Evolutionary conservation across 2,888 invertebrate species (phyloP).

Genomic region (Elysia crispata): DNA sequence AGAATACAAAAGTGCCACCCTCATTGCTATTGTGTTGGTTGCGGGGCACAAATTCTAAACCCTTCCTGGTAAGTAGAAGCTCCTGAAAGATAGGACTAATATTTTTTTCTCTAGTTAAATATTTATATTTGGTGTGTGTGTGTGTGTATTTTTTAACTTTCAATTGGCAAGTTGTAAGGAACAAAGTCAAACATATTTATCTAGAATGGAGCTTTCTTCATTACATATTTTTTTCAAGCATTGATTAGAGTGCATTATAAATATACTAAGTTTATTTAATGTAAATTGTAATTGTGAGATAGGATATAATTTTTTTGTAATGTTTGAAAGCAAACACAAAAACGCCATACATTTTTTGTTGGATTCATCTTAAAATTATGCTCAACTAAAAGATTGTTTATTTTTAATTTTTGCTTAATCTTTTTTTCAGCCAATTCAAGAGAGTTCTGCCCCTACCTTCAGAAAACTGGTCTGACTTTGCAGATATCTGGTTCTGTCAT

Average conservation of each 20-base stretch:
- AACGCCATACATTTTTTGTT: neutral
- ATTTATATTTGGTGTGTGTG: no score
- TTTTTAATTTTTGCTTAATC: constrained; percentile 18
- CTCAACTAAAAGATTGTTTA: no score
- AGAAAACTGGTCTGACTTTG: constrained; percentile 70
- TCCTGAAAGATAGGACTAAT: neutral
- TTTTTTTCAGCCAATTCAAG: constrained; percentile 60
- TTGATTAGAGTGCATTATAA: neutral
- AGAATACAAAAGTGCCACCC: constrained; percentile 57
- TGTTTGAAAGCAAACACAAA: no score
- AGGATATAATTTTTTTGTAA: neutral
- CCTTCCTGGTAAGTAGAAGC: constrained; percentile 40
- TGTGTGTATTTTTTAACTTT: no score
- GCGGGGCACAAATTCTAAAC: constrained; percentile 56
- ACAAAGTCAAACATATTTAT: no score
- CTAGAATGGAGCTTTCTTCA: no score
- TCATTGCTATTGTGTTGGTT: constrained; percentile 62
- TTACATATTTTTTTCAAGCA: no score
- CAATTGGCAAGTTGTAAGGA: no score
- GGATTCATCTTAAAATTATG: no score
- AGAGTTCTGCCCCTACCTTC: constrained; percentile 69
- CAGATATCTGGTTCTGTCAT: constrained; percentile 73
- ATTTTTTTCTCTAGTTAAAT: no score
- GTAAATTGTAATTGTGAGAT: neutral
- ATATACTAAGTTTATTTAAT: neutral